Base-by-base conservation (phyloP, 2,888 invertebrate species). In the Actias luna region DNA sequence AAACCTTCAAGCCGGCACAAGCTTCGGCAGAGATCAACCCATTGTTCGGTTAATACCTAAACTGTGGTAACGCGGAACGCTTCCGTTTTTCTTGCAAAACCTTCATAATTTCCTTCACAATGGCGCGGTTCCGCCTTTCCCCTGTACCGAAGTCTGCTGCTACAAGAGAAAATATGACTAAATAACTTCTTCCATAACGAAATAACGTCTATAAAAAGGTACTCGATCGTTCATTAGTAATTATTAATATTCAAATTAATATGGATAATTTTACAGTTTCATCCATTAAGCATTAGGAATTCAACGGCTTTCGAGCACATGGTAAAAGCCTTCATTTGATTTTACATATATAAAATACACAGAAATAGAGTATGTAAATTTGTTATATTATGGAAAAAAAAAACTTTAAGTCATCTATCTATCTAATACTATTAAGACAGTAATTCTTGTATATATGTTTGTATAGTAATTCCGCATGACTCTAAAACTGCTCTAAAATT, bases 31-130 rank as follows among this genome's bases (percentile, higher is more conserved):
- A 3, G 46, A 25, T 8, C 8, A n/a, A 7, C n/a, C 55, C 8
- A 29, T 29, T 55, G 55, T 55, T 55, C 29, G 16, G 29, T 55
- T 55, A 16, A 55, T n/a, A n/a, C 14, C 14, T 55, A 0, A 5
- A 55, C 55, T 55, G 7, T 55, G 55, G 55, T n/a, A 2, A 29
- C 29, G n/a, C 55, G 29, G 29, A 55, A 16, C 27, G 55, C 55
- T 29, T 50, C n/a, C 55, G 29, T 55, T 55, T 55, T 29, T 16
- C 55, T 55, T 55, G n/a, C 55, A 55, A 55, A n/a, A 29, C 29
- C 55, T 55, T 55, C 55, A 55, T 55, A 55, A 55, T 55, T 55
- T 55, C n/a, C 16, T 27, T 29, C 55, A 55, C 29, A 55, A 55
- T 27, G 29, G 55, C 7, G 55, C 55, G 29, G 27, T 12, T 29